Base-by-base conservation (phyloP, 2,797 vertebrate species). In the Furcifer pardalis region DNA sequence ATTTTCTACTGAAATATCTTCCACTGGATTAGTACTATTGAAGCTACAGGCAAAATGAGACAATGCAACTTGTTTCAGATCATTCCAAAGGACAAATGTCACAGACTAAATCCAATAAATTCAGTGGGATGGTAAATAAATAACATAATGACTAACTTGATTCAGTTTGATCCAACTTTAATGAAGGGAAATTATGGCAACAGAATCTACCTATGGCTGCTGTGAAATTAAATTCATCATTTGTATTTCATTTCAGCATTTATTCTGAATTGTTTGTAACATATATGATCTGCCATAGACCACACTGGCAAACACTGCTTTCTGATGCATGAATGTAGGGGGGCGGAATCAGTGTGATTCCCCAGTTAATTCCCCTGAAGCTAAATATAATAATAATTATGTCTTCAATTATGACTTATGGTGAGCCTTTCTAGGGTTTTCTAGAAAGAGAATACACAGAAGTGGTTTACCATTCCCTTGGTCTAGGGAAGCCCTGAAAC, bases 151-250 rank as follows among this genome's bases (percentile, higher is more conserved):
- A 5, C 15, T 42, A 9, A 25, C 77, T n/a, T 49, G 21, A 56
- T 56, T 17, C 15, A 21, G 52, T 56, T 56, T 56, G 52, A 56
- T 21, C 21, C 17, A 44, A 30, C 17, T 63, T 10, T n/a, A 7
- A 62, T 25, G 25, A 52, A 32, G 17, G 23, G 27, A 74, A 65
- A 52, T 21, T 23, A 6, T 52, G 32, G 25, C 46, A 68, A 56
- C 59, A 32, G 27, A 10, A 27, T 42, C 12, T 27, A 17, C 19
- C 7, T 32, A 59, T 59, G 23, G 32, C 37, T 27, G 32, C 65
- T 23, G 12, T 74, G 71, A 27, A 80, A 85, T 80, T 75, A 85
- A 80, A 68, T 8, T 27, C 46, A 68, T 21, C 46, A 8, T 35
- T 63, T 72, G 56, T 60, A 32, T 44, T 81, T 72, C 7, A 25